Conservation (phyloP, 1,140 invertebrate genomes). For the Drosophila arizonae region DNA sequence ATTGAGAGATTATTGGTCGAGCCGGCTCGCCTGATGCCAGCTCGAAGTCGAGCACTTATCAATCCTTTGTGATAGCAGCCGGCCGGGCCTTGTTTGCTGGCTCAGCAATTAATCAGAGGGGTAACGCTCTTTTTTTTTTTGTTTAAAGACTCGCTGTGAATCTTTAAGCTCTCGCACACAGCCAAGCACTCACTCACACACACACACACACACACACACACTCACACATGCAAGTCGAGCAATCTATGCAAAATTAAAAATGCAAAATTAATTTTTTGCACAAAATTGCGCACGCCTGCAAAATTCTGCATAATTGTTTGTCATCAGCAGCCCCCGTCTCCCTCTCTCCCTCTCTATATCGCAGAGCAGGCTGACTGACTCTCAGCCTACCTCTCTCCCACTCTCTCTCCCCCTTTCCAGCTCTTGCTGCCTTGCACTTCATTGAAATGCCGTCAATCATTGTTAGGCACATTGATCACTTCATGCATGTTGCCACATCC, state of each 20-base stretch:
- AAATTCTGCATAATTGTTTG: conserved; percentile 82
- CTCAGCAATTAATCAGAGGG: background rate
- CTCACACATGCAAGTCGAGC: background rate
- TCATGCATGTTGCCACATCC: conserved; percentile 42
- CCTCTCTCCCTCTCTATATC: background rate
- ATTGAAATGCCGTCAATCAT: conserved; percentile 74
- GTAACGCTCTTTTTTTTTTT: background rate
- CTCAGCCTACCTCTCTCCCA: background rate
- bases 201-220: background rate
- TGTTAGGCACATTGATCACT: conserved; percentile 77
- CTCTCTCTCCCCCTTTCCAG: background rate
- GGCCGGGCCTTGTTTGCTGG: conserved; percentile 27
- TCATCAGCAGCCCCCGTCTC: conserved; percentile 39
- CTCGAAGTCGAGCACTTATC: conserved; percentile 55
- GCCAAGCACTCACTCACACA: background rate
- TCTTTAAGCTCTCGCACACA: conserved; percentile 32
- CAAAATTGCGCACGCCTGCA: conserved; percentile 72
- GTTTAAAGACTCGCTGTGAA: conserved; percentile 27
- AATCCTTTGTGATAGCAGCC: conserved; percentile 60
- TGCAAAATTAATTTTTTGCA: conserved; percentile 82
- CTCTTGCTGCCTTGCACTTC: conserved; percentile 11
- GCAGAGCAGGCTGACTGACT: background rate
- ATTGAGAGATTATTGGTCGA: conserved; percentile 6
- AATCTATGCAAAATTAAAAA: conserved; percentile 68
- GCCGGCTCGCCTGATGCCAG: conserved; percentile 33